Evolutionary conservation across 2,888 invertebrate species (phyloP), one percentile per base, ranked within the genome.

Genomic region (Eupithecia subfuscata): DNA sequence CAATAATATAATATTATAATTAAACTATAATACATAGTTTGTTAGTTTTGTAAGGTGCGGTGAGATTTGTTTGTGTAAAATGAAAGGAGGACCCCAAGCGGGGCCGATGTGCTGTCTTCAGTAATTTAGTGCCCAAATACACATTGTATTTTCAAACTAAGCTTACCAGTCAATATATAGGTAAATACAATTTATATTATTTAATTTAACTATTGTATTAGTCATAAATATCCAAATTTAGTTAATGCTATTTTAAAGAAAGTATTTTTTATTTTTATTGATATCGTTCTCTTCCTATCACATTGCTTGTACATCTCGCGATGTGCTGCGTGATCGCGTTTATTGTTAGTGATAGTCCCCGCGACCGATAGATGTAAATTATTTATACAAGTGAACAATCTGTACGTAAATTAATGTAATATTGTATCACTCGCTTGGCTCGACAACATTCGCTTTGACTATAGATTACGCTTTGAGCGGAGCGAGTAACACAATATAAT

Each of bases 181-280:
- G 92, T 92, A 93, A 94, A 94, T 92, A 90, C 88, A 92, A 91
- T 92, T 89, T 88, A 90, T 90, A 91, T 91, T 91, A 91, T 91
- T 93, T 94, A 92, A 93, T 92, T 93, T 93, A 93, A 93, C 89
- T 90, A 92, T 90, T 91, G 91, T 92, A 92, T 92, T 94, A 95
- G 94, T 95, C 94, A 95, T 94, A 92, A 94, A 92, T 92, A 95
- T 93, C 94, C 94, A 94, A 95, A 95, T 94, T 94, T 95, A 94
- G 94, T 93, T 93, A 91, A 92, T 92, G 88, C 88, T 93, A 90
- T 91, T 90, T 90, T 90, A 90, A 88, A 89, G 43, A 80, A 86
- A 87, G 85, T 88, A 86, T 87, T 88, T 87, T 89, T 89, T 88
- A 88, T 88, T 85, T 45, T 86, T 89, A 87, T 88, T 86, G 86